Evolutionary conservation across 2,797 vertebrate species (phyloP), one percentile per base, ranked within the genome.

Genomic region (Microctenopoma steveboyesi): DNA sequence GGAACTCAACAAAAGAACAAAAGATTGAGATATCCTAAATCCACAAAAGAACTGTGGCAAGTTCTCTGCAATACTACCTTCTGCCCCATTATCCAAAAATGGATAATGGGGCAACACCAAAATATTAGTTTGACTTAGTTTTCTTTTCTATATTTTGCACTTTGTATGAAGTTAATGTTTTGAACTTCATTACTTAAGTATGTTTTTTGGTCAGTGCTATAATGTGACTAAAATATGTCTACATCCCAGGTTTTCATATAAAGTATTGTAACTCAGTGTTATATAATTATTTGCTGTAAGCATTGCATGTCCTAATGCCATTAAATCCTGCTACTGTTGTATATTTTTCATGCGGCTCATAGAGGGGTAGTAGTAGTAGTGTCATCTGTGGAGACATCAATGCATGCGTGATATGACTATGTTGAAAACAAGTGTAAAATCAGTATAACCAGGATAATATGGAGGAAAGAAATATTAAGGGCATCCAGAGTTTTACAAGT

Each of bases 271-370:
- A 42, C 9, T 64, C 64, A 67, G 15, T 78, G 62, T 22, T 22
- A 22, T 22, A 22, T 76, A 62, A 73, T 46, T 56, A 73, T 80
- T 80, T 80, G 40, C 66, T 61, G 62, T 49, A 53, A 76, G 69
- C 62, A 60, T 13, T 54, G 39, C n/a, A 65, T 73, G 63, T 63
- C 50, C 58, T 46, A 55, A 60, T 60, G 72, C 55, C 22, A 35
- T 72, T 49, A 78, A 58, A 52, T 12, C 51, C 68, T 43, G 64
- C n/a, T 66, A 59, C 66, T 50, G 56, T 47, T 48, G 40, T 69
- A 70, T 74, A 62, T 79, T 67, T 45, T 65, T 30, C 22, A 22
- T 22, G 22, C 22, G 22, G 22, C 22, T 22, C 22, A 22, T 22
- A 22, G 22, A 22, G 22, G 22, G 22, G 22, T 22, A 22, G 22